phyloP scores from a whole-genome alignment of 2,113 vertebrate genomes.

The Marcusenius ussheri region DNA sequence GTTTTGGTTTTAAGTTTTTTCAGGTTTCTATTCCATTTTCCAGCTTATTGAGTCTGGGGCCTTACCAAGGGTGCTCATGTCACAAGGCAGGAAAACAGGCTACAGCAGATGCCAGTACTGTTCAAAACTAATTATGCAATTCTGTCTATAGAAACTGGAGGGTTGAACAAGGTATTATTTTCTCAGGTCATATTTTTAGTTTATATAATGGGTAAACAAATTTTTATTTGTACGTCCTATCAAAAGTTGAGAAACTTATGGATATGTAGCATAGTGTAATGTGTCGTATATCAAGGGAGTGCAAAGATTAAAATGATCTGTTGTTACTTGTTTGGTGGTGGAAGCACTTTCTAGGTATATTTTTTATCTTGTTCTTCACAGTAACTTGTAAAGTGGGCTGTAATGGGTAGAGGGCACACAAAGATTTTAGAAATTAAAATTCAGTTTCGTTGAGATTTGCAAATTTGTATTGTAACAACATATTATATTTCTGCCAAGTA shows the following conservation, averaged over 20 bases:
- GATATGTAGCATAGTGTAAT: neutral
- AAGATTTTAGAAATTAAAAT: neutral
- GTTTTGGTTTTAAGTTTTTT: no score
- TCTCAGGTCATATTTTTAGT: no score
- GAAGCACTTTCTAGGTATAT: neutral
- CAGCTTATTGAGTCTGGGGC: neutral
- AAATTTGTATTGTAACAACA: neutral
- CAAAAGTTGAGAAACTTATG: neutral
- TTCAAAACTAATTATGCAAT: neutral
- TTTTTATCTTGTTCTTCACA: neutral
- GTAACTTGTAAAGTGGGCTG: neutral
- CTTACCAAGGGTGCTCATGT: neutral
- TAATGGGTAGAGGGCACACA: neutral
- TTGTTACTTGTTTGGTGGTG: neutral
- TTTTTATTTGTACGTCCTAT: neutral
- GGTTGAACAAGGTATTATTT: neutral
- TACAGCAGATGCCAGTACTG: neutral
- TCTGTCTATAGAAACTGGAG: neutral
- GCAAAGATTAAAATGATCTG: neutral
- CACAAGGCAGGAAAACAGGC: neutral
- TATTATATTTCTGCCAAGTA: neutral
- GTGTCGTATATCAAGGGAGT: neutral
- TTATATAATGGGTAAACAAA: neutral
- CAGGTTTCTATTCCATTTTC: no score
- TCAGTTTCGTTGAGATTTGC: neutral